Percentiles rank a stretch among this genome's conserved stretches.
Conservation (phyloP, 2,888 invertebrate species). For the Andrena marginata region DNA sequence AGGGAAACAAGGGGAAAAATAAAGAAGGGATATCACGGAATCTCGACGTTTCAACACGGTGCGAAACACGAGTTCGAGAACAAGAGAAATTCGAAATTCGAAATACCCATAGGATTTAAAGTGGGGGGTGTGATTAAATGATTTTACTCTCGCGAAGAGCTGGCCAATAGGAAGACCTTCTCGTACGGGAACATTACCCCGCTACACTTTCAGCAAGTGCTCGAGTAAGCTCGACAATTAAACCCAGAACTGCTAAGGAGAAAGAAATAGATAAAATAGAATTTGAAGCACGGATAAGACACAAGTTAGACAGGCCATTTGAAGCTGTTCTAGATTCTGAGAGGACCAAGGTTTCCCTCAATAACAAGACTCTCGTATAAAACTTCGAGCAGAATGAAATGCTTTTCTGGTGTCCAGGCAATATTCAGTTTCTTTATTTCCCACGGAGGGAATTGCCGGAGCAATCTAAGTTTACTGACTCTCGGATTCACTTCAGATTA, state of each 20-base stretch:
- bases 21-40: conserved; percentile 1
- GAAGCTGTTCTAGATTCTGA: background rate
- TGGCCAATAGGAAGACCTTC: too few species aligned
- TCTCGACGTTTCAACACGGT: conserved; percentile 2
- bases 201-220: too few species aligned
- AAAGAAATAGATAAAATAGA: too few species aligned
- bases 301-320: background rate
- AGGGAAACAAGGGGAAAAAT: background rate
- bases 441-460: conserved; percentile 19
- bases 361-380: background rate
- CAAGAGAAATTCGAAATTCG: background rate
- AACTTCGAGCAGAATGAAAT: background rate
- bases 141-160: too few species aligned
- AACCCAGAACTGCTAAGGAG: too few species aligned
- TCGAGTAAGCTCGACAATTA: too few species aligned
- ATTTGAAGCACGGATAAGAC: background rate
- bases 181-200: too few species aligned
- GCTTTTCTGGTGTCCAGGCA: background rate
- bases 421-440: background rate
- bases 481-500: conserved; percentile 60
- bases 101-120: too few species aligned
- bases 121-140: too few species aligned
- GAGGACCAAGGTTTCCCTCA: background rate
- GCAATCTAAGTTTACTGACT: conserved; percentile 60
- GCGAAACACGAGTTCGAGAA: background rate